Evolutionary conservation across 2,113 vertebrate species (phyloP).

Genomic region (Cavia aperea): DNA sequence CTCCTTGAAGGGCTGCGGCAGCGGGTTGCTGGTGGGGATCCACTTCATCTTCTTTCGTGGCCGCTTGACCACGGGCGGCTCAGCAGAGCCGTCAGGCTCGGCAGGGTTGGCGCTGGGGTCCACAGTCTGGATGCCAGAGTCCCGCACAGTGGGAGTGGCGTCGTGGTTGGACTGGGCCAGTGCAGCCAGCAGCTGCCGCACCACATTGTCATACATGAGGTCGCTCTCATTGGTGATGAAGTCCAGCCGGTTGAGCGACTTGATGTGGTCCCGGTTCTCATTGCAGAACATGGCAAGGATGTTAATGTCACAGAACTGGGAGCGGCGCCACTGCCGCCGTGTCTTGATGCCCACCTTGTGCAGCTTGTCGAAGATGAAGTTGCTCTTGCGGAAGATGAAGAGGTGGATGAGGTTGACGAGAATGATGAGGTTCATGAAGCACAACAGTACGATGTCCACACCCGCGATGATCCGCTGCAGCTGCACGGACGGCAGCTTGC

Average conservation of each 20-base stretch:
- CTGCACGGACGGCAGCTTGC: constrained; percentile 95
- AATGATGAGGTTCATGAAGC: constrained; percentile 96
- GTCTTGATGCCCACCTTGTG: constrained; percentile 99
- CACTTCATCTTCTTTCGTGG: constrained; percentile 97
- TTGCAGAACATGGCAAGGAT: constrained; percentile 99
- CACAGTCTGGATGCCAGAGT: constrained; percentile 90
- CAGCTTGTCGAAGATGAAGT: constrained; percentile 98
- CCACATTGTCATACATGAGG: constrained; percentile 99
- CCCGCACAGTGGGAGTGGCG: constrained; percentile 91
- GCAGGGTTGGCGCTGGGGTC: constrained; percentile 90
- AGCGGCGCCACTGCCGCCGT: constrained; percentile 95
- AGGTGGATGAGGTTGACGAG: constrained; percentile 93
- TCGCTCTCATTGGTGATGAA: constrained; percentile 99
- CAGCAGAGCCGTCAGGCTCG: constrained; percentile 83
- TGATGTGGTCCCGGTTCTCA: constrained; percentile 99
- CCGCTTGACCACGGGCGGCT: constrained; percentile 90
- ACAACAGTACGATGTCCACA: constrained; percentile 91
- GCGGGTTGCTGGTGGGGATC: constrained; percentile 90
- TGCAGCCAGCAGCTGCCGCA: constrained; percentile 94
- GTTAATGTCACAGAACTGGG: constrained; percentile 99
- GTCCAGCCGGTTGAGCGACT: constrained; percentile 96
- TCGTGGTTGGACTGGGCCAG: constrained; percentile 98
- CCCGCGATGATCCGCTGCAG: constrained; percentile 96
- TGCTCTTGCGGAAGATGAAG: constrained; percentile 98
- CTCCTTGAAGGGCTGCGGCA: constrained; percentile 97